Conservation (phyloP, 2,113 vertebrate genomes). For the Paradisaea rubra region DNA sequence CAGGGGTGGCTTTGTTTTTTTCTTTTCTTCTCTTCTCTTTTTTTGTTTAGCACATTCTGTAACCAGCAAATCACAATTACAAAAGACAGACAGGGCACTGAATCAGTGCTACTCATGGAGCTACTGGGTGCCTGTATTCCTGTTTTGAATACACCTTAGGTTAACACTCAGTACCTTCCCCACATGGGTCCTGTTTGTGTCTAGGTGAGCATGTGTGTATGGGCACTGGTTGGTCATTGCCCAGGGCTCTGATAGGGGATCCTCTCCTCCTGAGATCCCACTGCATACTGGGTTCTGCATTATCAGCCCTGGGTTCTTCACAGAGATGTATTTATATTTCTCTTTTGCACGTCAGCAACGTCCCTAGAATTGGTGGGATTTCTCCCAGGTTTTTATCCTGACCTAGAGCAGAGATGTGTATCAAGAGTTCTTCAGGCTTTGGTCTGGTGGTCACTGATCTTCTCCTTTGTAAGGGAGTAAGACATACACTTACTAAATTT, state of each 20-base stretch:
- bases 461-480: not conserved
- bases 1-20: not conserved
- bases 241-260: not conserved
- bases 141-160: not conserved
- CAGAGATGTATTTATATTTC: not conserved
- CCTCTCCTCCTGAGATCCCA: not conserved
- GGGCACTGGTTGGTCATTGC: not conserved
- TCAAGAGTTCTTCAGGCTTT: not conserved
- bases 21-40: not conserved
- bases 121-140: not conserved
- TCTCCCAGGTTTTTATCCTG: not conserved
- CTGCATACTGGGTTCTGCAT: not conserved
- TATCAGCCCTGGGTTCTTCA: not conserved
- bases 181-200: not conserved
- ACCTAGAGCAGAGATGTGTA: not conserved
- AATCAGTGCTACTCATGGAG: not conserved
- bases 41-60: not conserved
- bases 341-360: not conserved
- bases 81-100: not conserved
- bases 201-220: accelerated
- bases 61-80: not conserved
- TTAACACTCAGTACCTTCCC: not conserved
- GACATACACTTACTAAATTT: not conserved
- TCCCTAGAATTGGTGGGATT: not conserved
- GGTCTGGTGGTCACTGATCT: not conserved